Conservation (phyloP, 2,797 vertebrate genomes). For the Melanotaenia parkinsoni region DNA sequence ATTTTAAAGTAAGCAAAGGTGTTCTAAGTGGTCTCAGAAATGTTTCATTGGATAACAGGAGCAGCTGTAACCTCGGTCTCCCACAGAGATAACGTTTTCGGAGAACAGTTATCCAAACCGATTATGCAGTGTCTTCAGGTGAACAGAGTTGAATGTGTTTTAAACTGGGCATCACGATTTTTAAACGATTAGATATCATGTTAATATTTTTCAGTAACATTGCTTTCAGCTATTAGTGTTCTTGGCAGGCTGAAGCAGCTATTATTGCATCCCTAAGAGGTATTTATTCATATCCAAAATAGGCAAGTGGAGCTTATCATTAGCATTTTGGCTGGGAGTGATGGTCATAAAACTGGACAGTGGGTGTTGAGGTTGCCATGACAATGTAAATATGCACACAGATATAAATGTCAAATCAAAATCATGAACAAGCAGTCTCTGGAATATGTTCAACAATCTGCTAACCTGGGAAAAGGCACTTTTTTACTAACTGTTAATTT, state of each 20-base stretch:
- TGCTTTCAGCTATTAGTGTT: conserved; percentile 4
- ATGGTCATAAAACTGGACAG: conserved; percentile 9
- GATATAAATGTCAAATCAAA: conserved; percentile 13
- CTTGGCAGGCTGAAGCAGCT: conserved; percentile 12
- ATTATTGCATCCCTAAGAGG: conserved; percentile 10
- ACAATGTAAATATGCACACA: neutral
- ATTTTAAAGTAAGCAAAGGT: neutral
- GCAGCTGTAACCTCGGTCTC: neutral
- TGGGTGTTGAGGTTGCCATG: conserved; percentile 17
- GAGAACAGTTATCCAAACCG: neutral
- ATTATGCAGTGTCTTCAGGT: conserved; percentile 11
- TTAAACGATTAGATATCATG: neutral
- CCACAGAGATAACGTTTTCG: neutral
- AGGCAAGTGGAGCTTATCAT: conserved; percentile 2
- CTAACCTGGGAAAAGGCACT: neutral
- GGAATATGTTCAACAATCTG: neutral
- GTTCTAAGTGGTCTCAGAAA: neutral
- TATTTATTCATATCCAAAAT: conserved; percentile 21
- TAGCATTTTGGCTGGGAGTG: conserved; percentile 11
- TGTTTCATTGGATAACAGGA: neutral
- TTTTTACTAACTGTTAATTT: neutral
- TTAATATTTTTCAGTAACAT: conserved; percentile 10
- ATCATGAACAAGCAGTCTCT: conserved; percentile 2
- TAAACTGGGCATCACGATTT: neutral
- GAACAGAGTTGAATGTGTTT: conserved; percentile 2